Conservation (phyloP, 2,797 vertebrate genomes). For the Podarcis siculus region DNA sequence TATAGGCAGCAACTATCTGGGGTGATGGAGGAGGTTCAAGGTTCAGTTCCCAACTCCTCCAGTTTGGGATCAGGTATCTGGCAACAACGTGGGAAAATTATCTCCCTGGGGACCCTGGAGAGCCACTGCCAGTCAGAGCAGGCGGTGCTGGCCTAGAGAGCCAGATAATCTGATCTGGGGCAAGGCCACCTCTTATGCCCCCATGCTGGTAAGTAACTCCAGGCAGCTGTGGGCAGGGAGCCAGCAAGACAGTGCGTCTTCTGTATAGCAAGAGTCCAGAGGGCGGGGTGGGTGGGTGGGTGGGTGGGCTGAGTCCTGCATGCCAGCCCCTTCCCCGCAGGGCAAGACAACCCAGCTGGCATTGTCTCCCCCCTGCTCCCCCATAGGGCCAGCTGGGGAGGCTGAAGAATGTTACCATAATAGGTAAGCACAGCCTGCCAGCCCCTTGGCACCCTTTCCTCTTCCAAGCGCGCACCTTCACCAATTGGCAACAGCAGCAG, state of each 20-base stretch:
- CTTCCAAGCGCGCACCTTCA: background rate
- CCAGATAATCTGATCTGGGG: background rate
- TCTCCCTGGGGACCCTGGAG: background rate
- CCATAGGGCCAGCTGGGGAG: background rate
- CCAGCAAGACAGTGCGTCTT: background rate
- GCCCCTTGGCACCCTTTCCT: background rate
- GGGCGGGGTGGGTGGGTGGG: too few species aligned
- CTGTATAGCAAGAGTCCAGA: background rate
- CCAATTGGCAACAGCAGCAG: background rate
- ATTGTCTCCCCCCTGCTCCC: background rate
- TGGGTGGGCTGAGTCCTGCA: too few species aligned
- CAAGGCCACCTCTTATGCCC: background rate
- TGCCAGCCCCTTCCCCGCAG: background rate
- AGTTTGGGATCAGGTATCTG: background rate
- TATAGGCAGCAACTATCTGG: too few species aligned
- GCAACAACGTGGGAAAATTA: background rate
- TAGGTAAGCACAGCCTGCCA: background rate
- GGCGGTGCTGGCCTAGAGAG: background rate
- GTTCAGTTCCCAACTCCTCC: too few species aligned
- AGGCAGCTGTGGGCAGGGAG: background rate
- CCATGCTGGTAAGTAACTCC: background rate
- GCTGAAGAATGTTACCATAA: conserved; percentile 24
- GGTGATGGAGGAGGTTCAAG: too few species aligned
- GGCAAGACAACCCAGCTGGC: background rate
- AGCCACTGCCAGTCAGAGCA: background rate